Base-by-base conservation (phyloP, 2,888 invertebrate species). In the Aphrophora alni region DNA sequence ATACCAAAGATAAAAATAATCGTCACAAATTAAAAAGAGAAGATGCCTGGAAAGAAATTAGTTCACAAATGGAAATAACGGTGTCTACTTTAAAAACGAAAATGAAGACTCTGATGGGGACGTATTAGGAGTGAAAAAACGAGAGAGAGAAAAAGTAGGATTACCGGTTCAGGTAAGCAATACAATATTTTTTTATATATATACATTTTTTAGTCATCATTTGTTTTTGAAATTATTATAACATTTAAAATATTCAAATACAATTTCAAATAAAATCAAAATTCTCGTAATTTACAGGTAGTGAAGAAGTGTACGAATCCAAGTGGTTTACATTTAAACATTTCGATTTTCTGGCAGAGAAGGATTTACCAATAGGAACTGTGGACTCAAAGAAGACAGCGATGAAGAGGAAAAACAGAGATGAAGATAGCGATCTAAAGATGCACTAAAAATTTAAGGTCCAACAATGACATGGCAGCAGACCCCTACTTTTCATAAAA, bases 131-230 rank as follows among this genome's bases (percentile, higher is more conserved):
- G 25, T 38, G 17, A n/a, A 51, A 75, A 75, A 75, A 38, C 75
- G 12, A 38, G 75, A 24, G 75, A 75, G 51, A 75, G 51, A 25
- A 75, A 75, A 44, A 75, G 75, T 38, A 21, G 24, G 24, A 27
- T 44, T 5, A 44, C 75, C 14, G 75, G 75, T 25, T 75, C 75
- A 75, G 75, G 75, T 75, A 75, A 44, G 38, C 17, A n/a, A 44
- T 26, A 17, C 17, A 24, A 25, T 68, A 68, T 68, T 68, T 8
- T 68, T 21, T 21, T 24, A 14, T 21, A 12, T 14, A 68, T 24
- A n/a, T n/a, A n/a, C n/a, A 68, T 68, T 68, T 21, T 8, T 25
- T 24, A 68, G 68, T 24, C 21, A 21, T 21, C 25, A 68, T 10
- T 68, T 68, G 17, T 24, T 21, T 33, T 33, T 33, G 3, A 33